A percentile compares a stretch with the other conserved stretches of the same genome.
Evolutionary conservation across 1,140 invertebrate species (phyloP).

Genomic region (Drosophila lini): DNA sequence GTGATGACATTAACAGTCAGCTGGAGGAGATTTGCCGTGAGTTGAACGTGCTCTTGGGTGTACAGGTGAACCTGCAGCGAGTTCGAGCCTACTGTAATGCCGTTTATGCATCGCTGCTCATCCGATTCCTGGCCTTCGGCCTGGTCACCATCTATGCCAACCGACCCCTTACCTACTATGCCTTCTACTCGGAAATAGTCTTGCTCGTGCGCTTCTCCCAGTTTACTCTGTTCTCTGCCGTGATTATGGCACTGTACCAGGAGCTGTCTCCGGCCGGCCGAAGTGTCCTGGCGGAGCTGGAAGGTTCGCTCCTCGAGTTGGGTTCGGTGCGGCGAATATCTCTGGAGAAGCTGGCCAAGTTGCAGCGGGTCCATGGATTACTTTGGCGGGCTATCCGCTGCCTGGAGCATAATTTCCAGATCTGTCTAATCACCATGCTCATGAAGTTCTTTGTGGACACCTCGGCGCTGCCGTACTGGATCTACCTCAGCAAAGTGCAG

Average conservation of each 20-base stretch:
- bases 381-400: constrained; percentile 48
- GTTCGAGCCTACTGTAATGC: constrained; percentile 32
- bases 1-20: constrained; percentile 28
- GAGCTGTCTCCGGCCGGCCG: constrained; percentile 27
- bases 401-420: constrained; percentile 52
- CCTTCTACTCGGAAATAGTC: constrained; percentile 55
- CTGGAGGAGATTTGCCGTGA: constrained; percentile 28
- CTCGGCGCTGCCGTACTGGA: constrained; percentile 51
- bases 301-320: constrained; percentile 25
- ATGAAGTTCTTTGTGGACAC: constrained; percentile 57
- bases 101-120: constrained; percentile 14
- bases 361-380: constrained; percentile 37
- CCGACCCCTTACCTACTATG: constrained; percentile 23
- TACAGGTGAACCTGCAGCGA: constrained; percentile 4
- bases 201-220: constrained; percentile 44
- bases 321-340: constrained; percentile 15
- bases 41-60: constrained; percentile 24
- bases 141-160: neutral
- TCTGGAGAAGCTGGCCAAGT: constrained; percentile 22
- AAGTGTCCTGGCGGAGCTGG: constrained; percentile 27
- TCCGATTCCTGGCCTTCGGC: neutral
- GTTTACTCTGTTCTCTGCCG: constrained; percentile 34
- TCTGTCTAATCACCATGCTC: constrained; percentile 34
- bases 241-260: constrained; percentile 45
- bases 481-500: constrained; percentile 28